A percentile compares a stretch with the other conserved stretches of the same genome.
Conservation (phyloP, 2,797 vertebrate species). For the Helostoma temminkii region DNA sequence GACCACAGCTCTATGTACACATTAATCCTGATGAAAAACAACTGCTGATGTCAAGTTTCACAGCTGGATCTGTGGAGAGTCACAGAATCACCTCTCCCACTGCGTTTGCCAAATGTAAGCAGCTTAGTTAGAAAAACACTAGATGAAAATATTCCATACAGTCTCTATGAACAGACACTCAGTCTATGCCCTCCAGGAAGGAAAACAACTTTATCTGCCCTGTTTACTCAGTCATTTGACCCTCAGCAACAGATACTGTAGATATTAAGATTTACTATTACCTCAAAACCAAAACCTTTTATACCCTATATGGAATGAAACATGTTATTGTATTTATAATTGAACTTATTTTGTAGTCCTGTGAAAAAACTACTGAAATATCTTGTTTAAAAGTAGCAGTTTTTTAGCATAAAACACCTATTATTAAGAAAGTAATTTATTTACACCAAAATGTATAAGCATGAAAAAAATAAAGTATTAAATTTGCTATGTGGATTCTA, state of each 20-base stretch:
- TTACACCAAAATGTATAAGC: no score
- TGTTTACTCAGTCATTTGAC: neutral
- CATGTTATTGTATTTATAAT: neutral
- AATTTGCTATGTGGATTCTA: no score
- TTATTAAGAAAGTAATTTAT: no score
- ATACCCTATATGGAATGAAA: no score
- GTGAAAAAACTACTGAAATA: no score
- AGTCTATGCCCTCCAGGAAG: neutral
- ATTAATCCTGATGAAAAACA: slow-evolving; percentile 65
- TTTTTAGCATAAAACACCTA: no score
- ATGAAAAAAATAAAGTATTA: no score
- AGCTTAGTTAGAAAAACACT: slow-evolving; percentile 54
- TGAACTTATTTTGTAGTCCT: no score
- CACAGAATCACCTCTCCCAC: slow-evolving; percentile 3
- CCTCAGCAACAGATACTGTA: neutral
- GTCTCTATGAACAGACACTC: neutral
- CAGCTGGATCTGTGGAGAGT: neutral
- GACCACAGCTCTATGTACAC: slow-evolving; percentile 25
- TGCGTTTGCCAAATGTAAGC: slow-evolving; percentile 38
- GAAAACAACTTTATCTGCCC: neutral
- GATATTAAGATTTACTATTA: neutral
- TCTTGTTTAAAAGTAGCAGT: no score
- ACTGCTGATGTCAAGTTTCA: slow-evolving; percentile 36
- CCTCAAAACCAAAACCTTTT: neutral
- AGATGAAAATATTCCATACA: slow-evolving; percentile 14